Percentiles rank a stretch among this genome's conserved stretches.
phyloP scores from a whole-genome alignment of 2,797 vertebrate species.

The Anguilla megastoma region DNA sequence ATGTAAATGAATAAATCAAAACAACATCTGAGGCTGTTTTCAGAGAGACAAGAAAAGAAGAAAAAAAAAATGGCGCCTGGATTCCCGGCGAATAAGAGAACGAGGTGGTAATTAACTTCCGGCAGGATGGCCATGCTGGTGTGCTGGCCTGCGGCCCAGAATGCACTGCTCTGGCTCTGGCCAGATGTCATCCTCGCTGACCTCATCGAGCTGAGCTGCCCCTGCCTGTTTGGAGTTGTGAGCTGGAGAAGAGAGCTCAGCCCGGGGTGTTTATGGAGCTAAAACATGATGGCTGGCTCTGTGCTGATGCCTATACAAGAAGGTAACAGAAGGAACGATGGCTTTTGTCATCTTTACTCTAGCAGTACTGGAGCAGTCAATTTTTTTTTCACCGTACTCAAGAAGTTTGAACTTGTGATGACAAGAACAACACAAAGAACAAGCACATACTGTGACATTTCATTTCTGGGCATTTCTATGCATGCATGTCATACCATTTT shows the following conservation, averaged over 20 bases:
- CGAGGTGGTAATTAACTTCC: background rate
- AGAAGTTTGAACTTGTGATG: too few relatives aligned
- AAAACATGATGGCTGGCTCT: background rate
- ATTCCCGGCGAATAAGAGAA: background rate
- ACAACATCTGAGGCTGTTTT: background rate
- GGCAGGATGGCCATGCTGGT: background rate
- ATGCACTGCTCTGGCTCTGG: constrained; percentile 80
- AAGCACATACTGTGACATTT: too few relatives aligned
- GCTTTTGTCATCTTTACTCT: too few relatives aligned
- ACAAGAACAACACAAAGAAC: too few relatives aligned
- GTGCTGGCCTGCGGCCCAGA: background rate
- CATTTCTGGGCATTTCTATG: too few relatives aligned
- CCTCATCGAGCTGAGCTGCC: constrained; percentile 76
- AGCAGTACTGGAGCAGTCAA: too few relatives aligned
- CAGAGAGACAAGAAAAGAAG: background rate
- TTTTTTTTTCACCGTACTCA: too few relatives aligned
- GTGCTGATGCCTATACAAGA: background rate
- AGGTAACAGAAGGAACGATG: background rate
- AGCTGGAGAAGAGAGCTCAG: background rate
- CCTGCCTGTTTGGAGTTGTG: constrained; percentile 60
- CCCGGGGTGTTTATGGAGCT: background rate
- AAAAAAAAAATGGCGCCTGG: background rate
- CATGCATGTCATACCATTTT: too few relatives aligned
- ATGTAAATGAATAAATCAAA: background rate
- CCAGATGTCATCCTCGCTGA: constrained; percentile 81